Evolutionary conservation across 2,888 invertebrate genomes (phyloP).

Genomic region (Phengaris alcon): DNA sequence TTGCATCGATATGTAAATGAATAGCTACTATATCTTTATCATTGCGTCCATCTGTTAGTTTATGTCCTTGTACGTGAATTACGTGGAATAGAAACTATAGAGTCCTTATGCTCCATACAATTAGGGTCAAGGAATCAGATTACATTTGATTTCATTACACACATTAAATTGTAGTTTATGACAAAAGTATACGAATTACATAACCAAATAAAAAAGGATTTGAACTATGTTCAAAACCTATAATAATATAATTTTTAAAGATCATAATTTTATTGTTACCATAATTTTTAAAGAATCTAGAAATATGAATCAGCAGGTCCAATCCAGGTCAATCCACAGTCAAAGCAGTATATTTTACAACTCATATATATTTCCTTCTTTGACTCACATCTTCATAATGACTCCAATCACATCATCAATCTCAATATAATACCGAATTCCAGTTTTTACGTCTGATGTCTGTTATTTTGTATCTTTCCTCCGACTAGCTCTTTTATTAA

Average conservation of each 20-base stretch:
- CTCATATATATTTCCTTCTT: neutral
- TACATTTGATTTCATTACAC: neutral
- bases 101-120: slow-evolving; percentile 13
- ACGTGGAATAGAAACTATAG: neutral
- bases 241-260: too few relatives aligned
- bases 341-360: too few relatives aligned
- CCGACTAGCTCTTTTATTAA: slow-evolving; percentile 40
- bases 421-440: slow-evolving; percentile 36
- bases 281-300: too few relatives aligned
- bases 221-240: too few relatives aligned
- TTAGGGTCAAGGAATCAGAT: neutral
- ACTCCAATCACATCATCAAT: slow-evolving; percentile 24
- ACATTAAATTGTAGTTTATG: neutral
- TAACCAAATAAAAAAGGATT: too few relatives aligned
- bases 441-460: slow-evolving; percentile 34
- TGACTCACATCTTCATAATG: neutral
- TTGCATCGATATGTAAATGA: slow-evolving; percentile 12
- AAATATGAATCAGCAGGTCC: too few relatives aligned
- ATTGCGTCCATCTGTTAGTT: neutral
- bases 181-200: too few relatives aligned
- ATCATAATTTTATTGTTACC: too few relatives aligned
- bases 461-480: slow-evolving; percentile 40
- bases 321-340: too few relatives aligned
- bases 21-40: slow-evolving; percentile 4
- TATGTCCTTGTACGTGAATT: slow-evolving; percentile 13